phyloP scores from a whole-genome alignment of 2,797 vertebrate genomes.

The Hoplostethus atlanticus region DNA sequence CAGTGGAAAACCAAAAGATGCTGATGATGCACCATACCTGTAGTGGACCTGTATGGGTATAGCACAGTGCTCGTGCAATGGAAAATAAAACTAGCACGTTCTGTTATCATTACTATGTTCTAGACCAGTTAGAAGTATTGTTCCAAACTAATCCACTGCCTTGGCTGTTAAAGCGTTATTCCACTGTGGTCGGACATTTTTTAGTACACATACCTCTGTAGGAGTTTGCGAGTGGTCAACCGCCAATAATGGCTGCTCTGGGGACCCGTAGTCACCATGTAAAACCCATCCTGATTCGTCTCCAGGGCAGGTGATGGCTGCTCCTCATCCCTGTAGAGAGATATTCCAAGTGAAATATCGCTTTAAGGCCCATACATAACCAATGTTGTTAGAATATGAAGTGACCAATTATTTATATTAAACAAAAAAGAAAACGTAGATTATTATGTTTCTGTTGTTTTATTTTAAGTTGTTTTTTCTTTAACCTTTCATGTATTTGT shows the following conservation, averaged over 20 bases:
- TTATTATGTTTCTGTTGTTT: constrained; percentile 24
- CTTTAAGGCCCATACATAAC: constrained; percentile 38
- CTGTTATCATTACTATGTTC: neutral
- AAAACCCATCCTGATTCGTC: neutral
- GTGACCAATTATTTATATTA: constrained; percentile 61
- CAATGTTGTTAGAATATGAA: constrained; percentile 39
- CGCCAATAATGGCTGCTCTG: constrained; percentile 4
- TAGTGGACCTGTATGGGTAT: neutral
- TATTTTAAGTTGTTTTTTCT: constrained; percentile 23
- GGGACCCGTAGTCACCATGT: neutral
- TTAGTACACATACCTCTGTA: neutral
- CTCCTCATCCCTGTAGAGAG: neutral
- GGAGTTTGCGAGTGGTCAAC: neutral
- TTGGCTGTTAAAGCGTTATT: constrained; percentile 52
- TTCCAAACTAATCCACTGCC: constrained; percentile 44
- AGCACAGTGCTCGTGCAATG: neutral
- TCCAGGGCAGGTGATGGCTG: constrained; percentile 27
- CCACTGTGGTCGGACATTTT: neutral
- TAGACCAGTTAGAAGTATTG: constrained; percentile 10
- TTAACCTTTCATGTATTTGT: neutral
- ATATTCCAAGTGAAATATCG: constrained; percentile 31
- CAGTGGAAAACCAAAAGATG: no score
- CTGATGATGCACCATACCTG: no score
- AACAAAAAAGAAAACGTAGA: constrained; percentile 27
- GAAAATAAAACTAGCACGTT: neutral